Evolutionary conservation across 2,797 vertebrate genomes (phyloP).

Genomic region (Gymnopithys bicolor): DNA sequence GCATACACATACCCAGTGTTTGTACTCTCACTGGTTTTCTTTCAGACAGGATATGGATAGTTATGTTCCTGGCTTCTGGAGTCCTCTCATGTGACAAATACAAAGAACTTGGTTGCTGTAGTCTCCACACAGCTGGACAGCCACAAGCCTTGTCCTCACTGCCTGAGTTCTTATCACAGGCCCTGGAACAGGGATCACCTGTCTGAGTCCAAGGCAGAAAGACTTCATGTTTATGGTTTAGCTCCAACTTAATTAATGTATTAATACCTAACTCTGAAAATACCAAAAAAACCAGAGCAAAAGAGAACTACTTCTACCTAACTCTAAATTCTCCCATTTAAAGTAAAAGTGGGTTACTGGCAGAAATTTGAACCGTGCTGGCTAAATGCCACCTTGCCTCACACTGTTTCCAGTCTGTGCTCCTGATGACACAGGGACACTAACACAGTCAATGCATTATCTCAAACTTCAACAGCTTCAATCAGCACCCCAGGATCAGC

Average conservation of each 20-base stretch:
- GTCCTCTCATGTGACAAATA: background rate
- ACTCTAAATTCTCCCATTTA: background rate
- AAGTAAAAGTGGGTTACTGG: background rate
- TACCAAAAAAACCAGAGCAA: background rate
- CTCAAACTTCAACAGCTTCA: background rate
- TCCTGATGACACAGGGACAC: background rate
- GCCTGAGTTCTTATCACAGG: too few species aligned
- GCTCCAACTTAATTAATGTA: background rate
- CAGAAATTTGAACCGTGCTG: background rate
- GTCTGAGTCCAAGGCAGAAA: background rate
- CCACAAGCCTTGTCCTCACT: rapidly evolving
- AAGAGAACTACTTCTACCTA: background rate
- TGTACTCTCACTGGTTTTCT: background rate
- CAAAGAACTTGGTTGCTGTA: background rate
- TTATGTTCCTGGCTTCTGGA: background rate
- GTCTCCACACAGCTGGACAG: background rate
- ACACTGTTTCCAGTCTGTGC: background rate
- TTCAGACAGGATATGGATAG: background rate
- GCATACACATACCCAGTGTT: too few species aligned
- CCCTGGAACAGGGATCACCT: too few species aligned
- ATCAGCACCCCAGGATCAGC: background rate
- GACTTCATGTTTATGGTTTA: background rate
- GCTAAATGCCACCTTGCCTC: background rate
- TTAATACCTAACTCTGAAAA: background rate
- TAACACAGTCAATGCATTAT: background rate